Evolutionary conservation across 1,140 invertebrate species (phyloP).

Genomic region (Phortica variegata): DNA sequence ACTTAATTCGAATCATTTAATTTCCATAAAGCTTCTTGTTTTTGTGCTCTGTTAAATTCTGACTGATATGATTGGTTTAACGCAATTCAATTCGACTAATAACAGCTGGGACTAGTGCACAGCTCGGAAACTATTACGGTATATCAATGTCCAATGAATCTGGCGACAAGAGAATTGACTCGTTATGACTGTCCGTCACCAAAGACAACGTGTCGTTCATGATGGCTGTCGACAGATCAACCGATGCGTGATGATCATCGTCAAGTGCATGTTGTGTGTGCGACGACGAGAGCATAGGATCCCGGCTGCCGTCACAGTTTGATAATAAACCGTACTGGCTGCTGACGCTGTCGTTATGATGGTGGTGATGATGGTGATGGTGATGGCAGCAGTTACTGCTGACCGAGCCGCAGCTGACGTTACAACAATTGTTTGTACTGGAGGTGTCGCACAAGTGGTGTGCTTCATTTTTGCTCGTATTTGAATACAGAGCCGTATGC

Average conservation of each 20-base stretch:
- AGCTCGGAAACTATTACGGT: too few species aligned
- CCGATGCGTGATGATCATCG: slow-evolving; percentile 29
- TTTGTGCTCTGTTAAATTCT: too few species aligned
- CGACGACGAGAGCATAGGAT: slow-evolving; percentile 57
- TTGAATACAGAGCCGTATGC: neutral
- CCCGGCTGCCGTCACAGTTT: slow-evolving; percentile 21
- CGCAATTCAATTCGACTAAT: too few species aligned
- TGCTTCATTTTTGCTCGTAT: neutral
- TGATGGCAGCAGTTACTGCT: slow-evolving; percentile 3
- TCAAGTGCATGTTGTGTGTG: slow-evolving; percentile 42
- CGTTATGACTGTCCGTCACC: slow-evolving; percentile 31
- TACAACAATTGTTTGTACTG: slow-evolving; percentile 4
- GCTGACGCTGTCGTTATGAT: slow-evolving; percentile 9
- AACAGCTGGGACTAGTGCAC: too few species aligned
- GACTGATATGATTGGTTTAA: too few species aligned
- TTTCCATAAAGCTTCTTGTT: too few species aligned
- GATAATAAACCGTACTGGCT: slow-evolving; percentile 13
- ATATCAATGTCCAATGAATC: slow-evolving; percentile 45
- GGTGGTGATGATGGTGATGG: slow-evolving; percentile 18
- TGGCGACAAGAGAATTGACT: slow-evolving; percentile 31
- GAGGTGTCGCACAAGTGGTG: neutral
- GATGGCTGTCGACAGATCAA: slow-evolving; percentile 30
- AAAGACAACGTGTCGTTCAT: slow-evolving; percentile 39
- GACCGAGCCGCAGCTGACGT: slow-evolving; percentile 7
- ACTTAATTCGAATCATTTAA: too few species aligned